A percentile compares a stretch with the other conserved stretches of the same genome.
These are phyloP conservation scores for Plagiodera versicolora DNA, from an alignment of 2,888 invertebrate genomes.

Conservation along the genomic window DNA sequence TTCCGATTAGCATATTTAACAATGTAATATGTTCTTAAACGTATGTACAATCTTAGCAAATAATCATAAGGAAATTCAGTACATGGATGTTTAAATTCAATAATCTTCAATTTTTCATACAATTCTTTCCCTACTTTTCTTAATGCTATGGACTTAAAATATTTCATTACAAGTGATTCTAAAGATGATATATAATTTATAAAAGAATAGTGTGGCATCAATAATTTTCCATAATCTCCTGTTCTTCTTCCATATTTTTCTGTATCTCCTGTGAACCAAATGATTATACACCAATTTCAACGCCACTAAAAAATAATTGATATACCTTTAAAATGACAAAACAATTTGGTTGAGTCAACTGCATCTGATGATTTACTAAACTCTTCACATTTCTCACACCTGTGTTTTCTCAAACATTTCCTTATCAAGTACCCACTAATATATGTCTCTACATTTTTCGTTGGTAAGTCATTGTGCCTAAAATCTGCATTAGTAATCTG, in stretches of 20 bases:
- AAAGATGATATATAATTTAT: neutral
- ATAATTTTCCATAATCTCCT: constrained; percentile 1
- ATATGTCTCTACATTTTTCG: constrained; percentile 11
- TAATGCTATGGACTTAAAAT: neutral
- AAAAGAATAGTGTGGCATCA: constrained; percentile 2
- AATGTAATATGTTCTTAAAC: constrained; percentile 6
- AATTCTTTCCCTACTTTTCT: neutral
- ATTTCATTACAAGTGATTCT: neutral
- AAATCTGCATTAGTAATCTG: constrained; percentile 5
- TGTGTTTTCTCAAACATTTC: neutral
- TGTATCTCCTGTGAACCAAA: constrained; percentile 1
- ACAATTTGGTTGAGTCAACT: neutral
- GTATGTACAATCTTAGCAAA: constrained; percentile 4
- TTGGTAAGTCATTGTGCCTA: constrained; percentile 5
- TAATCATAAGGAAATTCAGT: constrained; percentile 5
- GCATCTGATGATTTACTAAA: neutral
- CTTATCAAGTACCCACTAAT: constrained; percentile 7
- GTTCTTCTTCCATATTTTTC: constrained; percentile 6
- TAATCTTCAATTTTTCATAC: neutral
- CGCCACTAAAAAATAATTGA: neutral
- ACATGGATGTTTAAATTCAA: constrained; percentile 2
- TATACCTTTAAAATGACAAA: constrained; percentile 9
- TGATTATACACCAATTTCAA: neutral
- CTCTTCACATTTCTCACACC: neutral
- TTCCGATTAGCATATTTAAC: constrained; percentile 10